Base-by-base conservation (phyloP, 2,113 vertebrate species). In the Arizona elegans region DNA sequence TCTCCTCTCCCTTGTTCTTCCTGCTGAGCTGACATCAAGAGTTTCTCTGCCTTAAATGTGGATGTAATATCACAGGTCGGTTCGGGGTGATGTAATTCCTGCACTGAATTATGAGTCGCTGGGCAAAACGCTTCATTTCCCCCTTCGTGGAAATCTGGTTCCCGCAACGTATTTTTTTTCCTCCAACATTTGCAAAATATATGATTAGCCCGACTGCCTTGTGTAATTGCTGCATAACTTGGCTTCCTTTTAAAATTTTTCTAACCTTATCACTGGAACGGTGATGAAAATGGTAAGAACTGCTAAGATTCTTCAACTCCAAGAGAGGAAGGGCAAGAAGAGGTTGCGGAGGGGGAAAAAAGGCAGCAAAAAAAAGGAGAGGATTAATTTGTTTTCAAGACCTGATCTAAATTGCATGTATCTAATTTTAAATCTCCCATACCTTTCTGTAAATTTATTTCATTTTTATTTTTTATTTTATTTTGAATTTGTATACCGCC, bases 391-490 rank as follows among this genome's bases (percentile, higher is more conserved):
- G 94, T 93, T 96, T 96, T 95, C 95, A 96, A 97, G 96, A 96
- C 97, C 96, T 96, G 97, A 97, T 96, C 96, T 95, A 93, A 96
- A 93, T 95, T 95, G 95, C 95, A 94, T 89, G 92, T 96, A 97
- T 97, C 97, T 97, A 97, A 97, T 98, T 98, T 96, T 95, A 97
- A 98, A 97, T 97, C 96, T 97, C 97, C 96, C 94, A 62, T 96
- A 96, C 97, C 96, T 96, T 94, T 87, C 96, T 97, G 97, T 97
- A 96, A 96, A 43, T n/a, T n/a, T n/a, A n/a, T n/a, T n/a, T n/a
- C n/a, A n/a, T n/a, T n/a, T n/a, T n/a, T n/a, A n/a, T n/a, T n/a
- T n/a, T n/a, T n/a, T n/a, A n/a, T n/a, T n/a, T n/a, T n/a, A n/a
- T n/a, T n/a, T n/a, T n/a, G n/a, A n/a, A n/a, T n/a, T n/a, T n/a